Conservation (phyloP, 2,113 vertebrate genomes). For the Leptodactylus fuscus region DNA sequence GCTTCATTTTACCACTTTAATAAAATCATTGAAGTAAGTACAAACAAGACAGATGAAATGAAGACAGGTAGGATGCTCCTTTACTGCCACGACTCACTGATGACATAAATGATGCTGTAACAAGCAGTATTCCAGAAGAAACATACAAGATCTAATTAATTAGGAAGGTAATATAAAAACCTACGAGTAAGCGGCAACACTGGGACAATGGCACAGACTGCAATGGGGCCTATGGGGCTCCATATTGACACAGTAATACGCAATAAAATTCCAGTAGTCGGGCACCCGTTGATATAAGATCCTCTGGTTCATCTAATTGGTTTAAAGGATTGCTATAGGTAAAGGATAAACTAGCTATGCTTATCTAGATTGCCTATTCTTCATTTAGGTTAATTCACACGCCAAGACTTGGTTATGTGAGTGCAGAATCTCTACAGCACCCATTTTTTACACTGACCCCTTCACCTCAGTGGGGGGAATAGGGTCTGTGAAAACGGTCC, state of each 20-base stretch:
- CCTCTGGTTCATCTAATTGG: background rate
- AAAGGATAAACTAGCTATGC: background rate
- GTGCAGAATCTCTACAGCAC: too few species aligned
- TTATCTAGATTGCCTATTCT: too few species aligned
- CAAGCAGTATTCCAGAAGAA: background rate
- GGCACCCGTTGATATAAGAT: background rate
- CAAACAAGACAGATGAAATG: slow-evolving; percentile 1
- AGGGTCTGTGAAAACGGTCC: too few species aligned
- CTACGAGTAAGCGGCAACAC: background rate
- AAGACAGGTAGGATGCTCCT: slow-evolving; percentile 5
- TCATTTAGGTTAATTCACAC: too few species aligned
- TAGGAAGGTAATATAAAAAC: slow-evolving; percentile 8
- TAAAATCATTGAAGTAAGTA: slow-evolving; percentile 5
- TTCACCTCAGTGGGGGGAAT: too few species aligned
- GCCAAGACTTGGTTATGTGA: too few species aligned
- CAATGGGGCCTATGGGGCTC: background rate
- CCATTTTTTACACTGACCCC: too few species aligned
- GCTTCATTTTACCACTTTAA: slow-evolving; percentile 25
- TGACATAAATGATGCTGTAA: background rate
- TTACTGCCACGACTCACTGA: background rate
- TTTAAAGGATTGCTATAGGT: background rate
- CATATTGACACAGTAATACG: background rate
- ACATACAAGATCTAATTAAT: slow-evolving; percentile 3
- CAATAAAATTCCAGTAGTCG: background rate
- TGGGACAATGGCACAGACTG: background rate